Evolutionary conservation across 30 jellyfish, hydroid and myxozoan species (phyloP), one percentile per base, ranked within the genome.

Genomic region (Pseudorhiza aurosa): DNA sequence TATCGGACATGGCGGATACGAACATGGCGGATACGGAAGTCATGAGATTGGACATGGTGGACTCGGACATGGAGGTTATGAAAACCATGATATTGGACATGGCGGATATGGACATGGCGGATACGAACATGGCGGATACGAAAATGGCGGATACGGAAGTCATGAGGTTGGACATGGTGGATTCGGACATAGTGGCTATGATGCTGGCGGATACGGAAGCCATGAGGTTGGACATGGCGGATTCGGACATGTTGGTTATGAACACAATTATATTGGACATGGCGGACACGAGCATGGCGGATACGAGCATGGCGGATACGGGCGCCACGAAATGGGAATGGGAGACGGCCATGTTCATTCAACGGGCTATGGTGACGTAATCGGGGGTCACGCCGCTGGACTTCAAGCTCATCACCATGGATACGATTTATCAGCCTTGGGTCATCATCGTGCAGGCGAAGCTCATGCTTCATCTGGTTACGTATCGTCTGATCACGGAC

Each of bases 311-410:
- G 51, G 10, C 0, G 90, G 71, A 21, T 7, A 57, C n/a, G 58
- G 85, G 10, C 4, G 33, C 0, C 19, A 25, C 7, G 83, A 40
- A 44, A 60, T 31, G 35, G 53, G 53, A 9, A 68, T 51, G 14
- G 68, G 68, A 6, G 65, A 72, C 40, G 57, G 32, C 14, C 64
- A 72, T 1, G 75, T 72, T n/a, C 71, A 45, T 32, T 45, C 86
- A 7, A 72, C 86, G 4, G 86, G 86, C 24, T 72, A 72, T 72
- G 86, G 86, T 18, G 42, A 72, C 60, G 29, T 72, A 11, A 72
- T 60, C 32, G 88, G 88, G 7, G 78, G 79, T 2, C 88, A 58
- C 44, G 88, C 79, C 40, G 88, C 78, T 26, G 88, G 88, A 3
- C 57, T 60, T 19, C 78, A 57, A 39, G 88, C 79, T 2, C 88